These are phyloP conservation scores for Alces alces DNA, from an alignment of 2,113 vertebrate species.

Conservation along the genomic window DNA sequence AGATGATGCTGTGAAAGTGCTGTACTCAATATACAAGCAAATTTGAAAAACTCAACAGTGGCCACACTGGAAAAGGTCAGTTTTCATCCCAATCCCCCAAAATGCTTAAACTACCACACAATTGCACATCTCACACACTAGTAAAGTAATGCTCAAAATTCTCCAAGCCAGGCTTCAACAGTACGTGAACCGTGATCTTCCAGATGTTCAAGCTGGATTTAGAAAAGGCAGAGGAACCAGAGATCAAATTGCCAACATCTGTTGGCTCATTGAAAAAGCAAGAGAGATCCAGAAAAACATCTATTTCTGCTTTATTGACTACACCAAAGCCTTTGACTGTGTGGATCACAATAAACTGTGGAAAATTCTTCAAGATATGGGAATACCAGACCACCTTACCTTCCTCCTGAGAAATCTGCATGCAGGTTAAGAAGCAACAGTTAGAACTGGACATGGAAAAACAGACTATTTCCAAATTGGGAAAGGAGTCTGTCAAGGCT, in stretches of 20 bases:
- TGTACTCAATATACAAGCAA: neutral
- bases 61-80: neutral
- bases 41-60: neutral
- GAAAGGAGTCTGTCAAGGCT: neutral
- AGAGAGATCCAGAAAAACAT: neutral
- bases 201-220: neutral
- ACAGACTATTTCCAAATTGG: neutral
- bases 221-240: neutral
- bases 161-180: neutral
- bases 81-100: neutral
- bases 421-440: neutral
- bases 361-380: neutral
- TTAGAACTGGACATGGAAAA: neutral
- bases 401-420: neutral
- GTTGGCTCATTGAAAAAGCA: neutral
- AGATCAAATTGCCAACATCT: neutral
- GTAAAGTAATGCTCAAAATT: neutral
- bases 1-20: neutral
- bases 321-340: neutral
- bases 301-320: neutral
- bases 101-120: neutral
- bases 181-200: fast-evolving
- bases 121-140: neutral
- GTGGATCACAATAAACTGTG: neutral
- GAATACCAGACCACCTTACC: neutral